Evolutionary conservation across 2,888 invertebrate genomes (phyloP), one percentile per base, ranked within the genome.

Genomic region (Brachynemurus nebulosus): DNA sequence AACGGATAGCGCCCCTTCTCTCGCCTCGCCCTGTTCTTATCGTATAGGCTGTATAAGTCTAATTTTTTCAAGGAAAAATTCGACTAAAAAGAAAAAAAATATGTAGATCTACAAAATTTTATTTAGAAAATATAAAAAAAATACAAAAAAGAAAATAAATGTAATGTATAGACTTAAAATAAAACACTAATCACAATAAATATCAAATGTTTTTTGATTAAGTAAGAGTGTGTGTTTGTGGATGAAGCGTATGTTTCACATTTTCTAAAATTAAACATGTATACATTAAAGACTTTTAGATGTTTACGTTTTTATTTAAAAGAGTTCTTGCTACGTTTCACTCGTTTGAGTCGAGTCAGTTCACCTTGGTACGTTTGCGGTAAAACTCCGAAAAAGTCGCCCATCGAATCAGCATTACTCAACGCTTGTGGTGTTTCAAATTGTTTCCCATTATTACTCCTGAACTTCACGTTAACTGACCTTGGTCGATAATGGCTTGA

Each of bases 361-460:
- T 63, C 62, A 2, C 63, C 65, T 34, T 62, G 59, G 46, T 59
- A 65, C 46, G 60, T 57, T 49, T 64, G 61, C 2, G 65, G 64
- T 16, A 65, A 51, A 1, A 60, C 61, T 2, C 66, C 66, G 51
- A 66, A 66, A 17, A 64, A 65, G 33, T 42, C 42, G 18, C 9
- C 18, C 9, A 33, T n/a, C n/a, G n/a, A n/a, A n/a, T n/a, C n/a
- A n/a, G n/a, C n/a, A n/a, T n/a, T n/a, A n/a, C n/a, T n/a, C n/a
- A n/a, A n/a, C n/a, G 30, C 4, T 30, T 5, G 30, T 21, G 14
- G 18, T 8, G 18, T 6, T 17, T 14, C 21, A 11, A 27, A 3
- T 18, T 17, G 30, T 30, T 30, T 17, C 30, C 39, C 40, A 36
- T 43, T 12, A 45, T 48, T 20, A 43, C 39, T 45, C 46, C 50